A percentile compares a stretch with the other conserved stretches of the same genome.
Conservation (phyloP, 2,113 vertebrate genomes). For the mouse (Mus musculus) region DNA sequence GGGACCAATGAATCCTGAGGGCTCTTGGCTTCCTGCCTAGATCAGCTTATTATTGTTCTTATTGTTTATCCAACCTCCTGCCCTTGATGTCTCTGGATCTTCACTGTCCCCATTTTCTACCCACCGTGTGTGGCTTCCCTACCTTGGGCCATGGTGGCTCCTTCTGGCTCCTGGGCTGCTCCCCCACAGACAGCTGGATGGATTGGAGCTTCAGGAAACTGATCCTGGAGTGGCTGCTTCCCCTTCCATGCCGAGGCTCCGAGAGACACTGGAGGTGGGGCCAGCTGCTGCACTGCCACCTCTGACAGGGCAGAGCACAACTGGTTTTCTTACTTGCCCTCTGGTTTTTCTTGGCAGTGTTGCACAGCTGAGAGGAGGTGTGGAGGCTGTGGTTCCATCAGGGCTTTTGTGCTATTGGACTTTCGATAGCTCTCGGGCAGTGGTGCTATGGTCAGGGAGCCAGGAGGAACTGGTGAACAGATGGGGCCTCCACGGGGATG, state of each 20-base stretch:
- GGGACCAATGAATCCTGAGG: neutral
- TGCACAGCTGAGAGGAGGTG: constrained; percentile 39
- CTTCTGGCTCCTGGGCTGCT: constrained; percentile 2
- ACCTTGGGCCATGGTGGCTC: constrained; percentile 77
- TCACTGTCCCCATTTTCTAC: neutral
- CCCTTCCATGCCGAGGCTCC: constrained; percentile 55
- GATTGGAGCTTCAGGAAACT: constrained; percentile 61
- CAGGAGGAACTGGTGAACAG: neutral
- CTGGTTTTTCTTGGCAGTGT: constrained; percentile 77
- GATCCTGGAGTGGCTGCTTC: constrained; percentile 7
- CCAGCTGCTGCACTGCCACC: neutral
- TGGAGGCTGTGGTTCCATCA: constrained; percentile 28
- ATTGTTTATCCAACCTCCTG: neutral
- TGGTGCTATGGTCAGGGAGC: neutral
- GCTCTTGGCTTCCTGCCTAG: neutral
- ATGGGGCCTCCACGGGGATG: neutral
- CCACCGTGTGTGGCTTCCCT: neutral
- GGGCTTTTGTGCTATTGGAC: constrained; percentile 5
- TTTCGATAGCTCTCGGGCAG: constrained; percentile 50
- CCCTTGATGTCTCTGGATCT: neutral
- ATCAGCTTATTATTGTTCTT: neutral
- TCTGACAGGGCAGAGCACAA: constrained; percentile 74
- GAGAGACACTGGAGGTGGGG: constrained; percentile 54
- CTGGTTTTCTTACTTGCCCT: constrained; percentile 79
- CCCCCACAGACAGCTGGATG: constrained; percentile 9